These are phyloP conservation scores for Orgyia antiqua DNA, from an alignment of 2,888 invertebrate genomes.

Conservation along the genomic window DNA sequence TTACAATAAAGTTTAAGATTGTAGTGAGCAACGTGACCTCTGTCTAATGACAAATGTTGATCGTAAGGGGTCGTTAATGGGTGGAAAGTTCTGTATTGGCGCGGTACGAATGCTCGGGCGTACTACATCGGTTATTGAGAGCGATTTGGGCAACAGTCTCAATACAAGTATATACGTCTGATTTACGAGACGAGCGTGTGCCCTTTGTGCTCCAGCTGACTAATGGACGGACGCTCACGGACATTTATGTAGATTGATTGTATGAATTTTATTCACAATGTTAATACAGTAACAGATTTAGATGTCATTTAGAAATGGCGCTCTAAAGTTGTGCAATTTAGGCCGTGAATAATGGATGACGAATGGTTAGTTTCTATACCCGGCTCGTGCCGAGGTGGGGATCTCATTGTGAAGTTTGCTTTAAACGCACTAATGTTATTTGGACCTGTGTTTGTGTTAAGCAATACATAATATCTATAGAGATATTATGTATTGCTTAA, in stretches of 20 bases:
- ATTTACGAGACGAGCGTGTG: constrained; percentile 77
- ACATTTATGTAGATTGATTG: constrained; percentile 79
- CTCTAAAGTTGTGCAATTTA: constrained; percentile 78
- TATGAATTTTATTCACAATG: constrained; percentile 79
- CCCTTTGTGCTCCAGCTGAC: constrained; percentile 75
- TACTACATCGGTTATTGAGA: constrained; percentile 61
- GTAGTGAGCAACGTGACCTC: constrained; percentile 30
- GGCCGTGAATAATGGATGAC: constrained; percentile 78
- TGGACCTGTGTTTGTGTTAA: constrained; percentile 23
- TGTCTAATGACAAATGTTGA: constrained; percentile 56
- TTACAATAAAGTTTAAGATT: constrained; percentile 11
- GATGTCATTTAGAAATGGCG: constrained; percentile 79
- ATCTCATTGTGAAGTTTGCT: constrained; percentile 45
- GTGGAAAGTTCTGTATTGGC: constrained; percentile 51
- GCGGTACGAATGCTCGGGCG: constrained; percentile 15
- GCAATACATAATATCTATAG: not conserved
- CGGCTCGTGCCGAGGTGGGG: constrained; percentile 66
- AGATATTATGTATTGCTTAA: constrained; percentile 1
- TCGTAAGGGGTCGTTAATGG: constrained; percentile 68
- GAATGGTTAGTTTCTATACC: constrained; percentile 67
- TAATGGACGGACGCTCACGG: constrained; percentile 78
- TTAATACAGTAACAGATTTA: constrained; percentile 79
- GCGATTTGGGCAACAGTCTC: constrained; percentile 72
- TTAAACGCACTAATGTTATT: constrained; percentile 35
- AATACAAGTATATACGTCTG: constrained; percentile 70